Percentiles rank a stretch among this genome's conserved stretches.
phyloP scores from a whole-genome alignment of 2,113 vertebrate species.

The Leptocoma aspasia region DNA sequence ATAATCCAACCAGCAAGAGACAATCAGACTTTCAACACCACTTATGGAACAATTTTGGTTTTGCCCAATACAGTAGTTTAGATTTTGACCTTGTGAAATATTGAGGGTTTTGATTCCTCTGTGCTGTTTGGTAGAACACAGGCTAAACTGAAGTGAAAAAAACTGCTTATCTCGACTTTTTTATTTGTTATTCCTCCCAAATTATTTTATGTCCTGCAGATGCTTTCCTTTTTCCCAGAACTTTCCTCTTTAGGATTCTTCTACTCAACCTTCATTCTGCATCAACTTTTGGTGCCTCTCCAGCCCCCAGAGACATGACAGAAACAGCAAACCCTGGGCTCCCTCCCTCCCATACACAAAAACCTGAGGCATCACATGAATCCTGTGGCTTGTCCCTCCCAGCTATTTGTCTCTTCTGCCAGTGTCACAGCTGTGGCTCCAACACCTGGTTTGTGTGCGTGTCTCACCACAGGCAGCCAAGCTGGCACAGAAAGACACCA shows the following conservation, averaged over 20 bases:
- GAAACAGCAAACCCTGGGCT: not conserved
- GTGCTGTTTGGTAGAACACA: not conserved
- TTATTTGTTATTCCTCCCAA: not conserved
- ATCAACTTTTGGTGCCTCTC: not conserved
- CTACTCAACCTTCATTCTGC: not conserved
- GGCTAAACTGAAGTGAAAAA: not conserved
- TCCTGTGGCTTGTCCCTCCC: not conserved
- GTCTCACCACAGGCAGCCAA: not conserved
- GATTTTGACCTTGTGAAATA: not conserved
- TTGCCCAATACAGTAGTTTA: not conserved
- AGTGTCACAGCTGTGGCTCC: not conserved
- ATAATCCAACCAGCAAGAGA: not conserved
- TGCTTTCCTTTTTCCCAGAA: not conserved
- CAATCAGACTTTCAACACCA: not conserved
- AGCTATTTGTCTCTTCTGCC: not conserved
- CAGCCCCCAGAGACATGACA: not conserved
- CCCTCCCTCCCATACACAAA: not conserved
- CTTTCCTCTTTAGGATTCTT: not conserved
- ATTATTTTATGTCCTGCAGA: not conserved
- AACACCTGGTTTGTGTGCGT: not conserved
- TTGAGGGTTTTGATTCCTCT: not conserved
- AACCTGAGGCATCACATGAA: not conserved
- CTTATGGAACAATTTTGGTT: not conserved
- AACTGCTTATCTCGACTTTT: not conserved
- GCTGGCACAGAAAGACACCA: not conserved